Percentiles rank a stretch among this genome's conserved stretches.
These are phyloP conservation scores for Linepithema humile DNA, from an alignment of 1,140 invertebrate species.

Conservation along the genomic window DNA sequence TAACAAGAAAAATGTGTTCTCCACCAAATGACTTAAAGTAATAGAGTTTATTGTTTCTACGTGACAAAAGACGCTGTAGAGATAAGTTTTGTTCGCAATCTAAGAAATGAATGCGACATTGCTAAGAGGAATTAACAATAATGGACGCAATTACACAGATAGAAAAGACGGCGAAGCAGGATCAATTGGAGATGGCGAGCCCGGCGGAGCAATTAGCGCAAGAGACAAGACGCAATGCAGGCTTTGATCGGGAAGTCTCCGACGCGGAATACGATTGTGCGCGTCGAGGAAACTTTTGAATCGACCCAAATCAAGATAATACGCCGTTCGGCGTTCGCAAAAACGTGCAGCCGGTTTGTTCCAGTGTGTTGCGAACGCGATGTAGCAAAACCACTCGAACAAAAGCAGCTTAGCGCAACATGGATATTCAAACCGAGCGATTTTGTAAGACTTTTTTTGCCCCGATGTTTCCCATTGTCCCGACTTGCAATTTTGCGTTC, in stretches of 20 bases:
- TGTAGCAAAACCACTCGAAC: background rate
- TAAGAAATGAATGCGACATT: conserved; percentile 4
- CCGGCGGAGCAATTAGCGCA: conserved; percentile 2
- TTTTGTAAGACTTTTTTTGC: background rate
- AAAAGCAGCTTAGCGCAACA: background rate
- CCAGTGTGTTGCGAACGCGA: background rate
- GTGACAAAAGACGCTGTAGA: background rate
- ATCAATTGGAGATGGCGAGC: conserved; percentile 16
- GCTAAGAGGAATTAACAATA: conserved; percentile 30
- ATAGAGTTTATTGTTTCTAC: background rate
- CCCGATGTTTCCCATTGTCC: background rate
- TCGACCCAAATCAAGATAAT: conserved; percentile 45
- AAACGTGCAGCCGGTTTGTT: background rate
- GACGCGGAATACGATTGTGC: conserved; percentile 28
- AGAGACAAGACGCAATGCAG: background rate
- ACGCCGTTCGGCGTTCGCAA: conserved; percentile 17
- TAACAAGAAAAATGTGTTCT: background rate
- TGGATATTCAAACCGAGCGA: background rate
- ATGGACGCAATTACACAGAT: conserved; percentile 30
- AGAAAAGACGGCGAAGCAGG: conserved; percentile 17
- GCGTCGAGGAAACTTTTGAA: conserved; percentile 49
- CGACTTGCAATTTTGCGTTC: background rate
- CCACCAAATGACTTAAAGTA: background rate
- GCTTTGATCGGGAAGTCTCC: conserved; percentile 9
- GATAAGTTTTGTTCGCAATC: background rate